These are phyloP conservation scores for Otolemur crassicaudatus DNA, from an alignment of 2,797 vertebrate species.

Conservation along the genomic window DNA sequence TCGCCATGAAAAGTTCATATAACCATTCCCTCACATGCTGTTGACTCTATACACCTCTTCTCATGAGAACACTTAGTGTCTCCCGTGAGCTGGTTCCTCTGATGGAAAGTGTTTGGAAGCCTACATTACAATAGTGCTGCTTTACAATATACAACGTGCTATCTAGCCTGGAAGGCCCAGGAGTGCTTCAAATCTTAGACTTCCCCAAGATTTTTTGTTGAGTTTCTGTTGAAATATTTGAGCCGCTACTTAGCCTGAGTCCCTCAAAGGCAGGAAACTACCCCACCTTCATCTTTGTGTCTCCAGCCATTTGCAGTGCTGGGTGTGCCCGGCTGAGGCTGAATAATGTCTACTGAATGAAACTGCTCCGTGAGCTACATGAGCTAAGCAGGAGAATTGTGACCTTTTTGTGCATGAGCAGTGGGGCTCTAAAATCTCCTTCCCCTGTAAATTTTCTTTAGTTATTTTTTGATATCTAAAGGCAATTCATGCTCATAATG, in stretches of 20 bases:
- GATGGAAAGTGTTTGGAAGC: not conserved
- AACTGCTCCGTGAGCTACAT: not conserved
- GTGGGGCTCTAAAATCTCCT: not conserved
- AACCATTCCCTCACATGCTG: not conserved
- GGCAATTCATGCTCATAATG: not conserved
- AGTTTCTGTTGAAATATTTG: not conserved
- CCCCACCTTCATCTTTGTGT: not conserved
- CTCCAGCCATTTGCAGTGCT: not conserved
- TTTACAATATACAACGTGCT: not conserved
- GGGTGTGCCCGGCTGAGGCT: not conserved
- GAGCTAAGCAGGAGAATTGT: not conserved
- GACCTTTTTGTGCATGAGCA: not conserved
- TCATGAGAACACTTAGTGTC: not conserved
- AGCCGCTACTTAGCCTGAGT: not conserved
- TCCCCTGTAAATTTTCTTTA: not conserved
- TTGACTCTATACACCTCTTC: too few species aligned
- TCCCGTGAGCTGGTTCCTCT: not conserved
- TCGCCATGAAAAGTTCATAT: not conserved
- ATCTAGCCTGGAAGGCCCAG: not conserved
- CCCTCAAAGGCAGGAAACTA: not conserved
- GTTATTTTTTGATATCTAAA: not conserved
- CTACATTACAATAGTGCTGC: not conserved
- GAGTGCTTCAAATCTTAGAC: not conserved
- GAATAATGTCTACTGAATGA: not conserved
- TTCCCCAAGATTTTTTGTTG: not conserved